Base-by-base conservation (phyloP, 2,797 vertebrate species). In the Bradypodion ventrale region DNA sequence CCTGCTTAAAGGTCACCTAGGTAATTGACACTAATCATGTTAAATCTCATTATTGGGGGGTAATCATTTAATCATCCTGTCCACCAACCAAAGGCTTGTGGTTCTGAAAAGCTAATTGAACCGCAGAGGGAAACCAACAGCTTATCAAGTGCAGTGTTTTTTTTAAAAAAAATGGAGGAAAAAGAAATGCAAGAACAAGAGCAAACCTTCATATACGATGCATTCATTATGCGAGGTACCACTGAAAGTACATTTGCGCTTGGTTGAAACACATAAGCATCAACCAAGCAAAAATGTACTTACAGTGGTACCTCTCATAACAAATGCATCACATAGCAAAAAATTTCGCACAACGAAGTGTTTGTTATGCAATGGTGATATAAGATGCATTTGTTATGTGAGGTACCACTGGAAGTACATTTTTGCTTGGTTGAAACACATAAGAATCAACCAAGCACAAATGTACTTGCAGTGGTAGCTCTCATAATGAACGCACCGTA, bases 1-100 rank as follows among this genome's bases (percentile, higher is more conserved):
- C 91, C 94, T 91, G 82, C 86, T 92, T 93, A 92, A 85, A 90
- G 91, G 93, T 92, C 90, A 90, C 87, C 84, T 19, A 92, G 86
- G 93, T 94, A 94, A 90, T 83, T 87, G 87, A 83, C 78, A 89
- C 65, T 93, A 87, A 92, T 90, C 92, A 89, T 90, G 89, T 91
- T 89, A 89, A 89, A 92, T 82, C 85, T 92, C 88, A 92, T 93
- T 94, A 94, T 0, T 90, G 83, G 75, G 79, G n/a, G n/a, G 85
- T 89, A 93, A 92, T 93, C 90, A 93, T 90, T 93, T 87, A 93
- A 92, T 93, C 91, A 94, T 12, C 74, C 62, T 78, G 52, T 78
- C 73, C 80, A 92, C 75, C 83, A 80, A 91, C 37, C 88, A 81
- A 90, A 88, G 83, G 35, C 68, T 32, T 78, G 77, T 78, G 80